Percentiles rank a stretch among this genome's conserved stretches.
Evolutionary conservation across 1,140 invertebrate genomes (phyloP).

Genomic region (Leptonema lineaticorne): DNA sequence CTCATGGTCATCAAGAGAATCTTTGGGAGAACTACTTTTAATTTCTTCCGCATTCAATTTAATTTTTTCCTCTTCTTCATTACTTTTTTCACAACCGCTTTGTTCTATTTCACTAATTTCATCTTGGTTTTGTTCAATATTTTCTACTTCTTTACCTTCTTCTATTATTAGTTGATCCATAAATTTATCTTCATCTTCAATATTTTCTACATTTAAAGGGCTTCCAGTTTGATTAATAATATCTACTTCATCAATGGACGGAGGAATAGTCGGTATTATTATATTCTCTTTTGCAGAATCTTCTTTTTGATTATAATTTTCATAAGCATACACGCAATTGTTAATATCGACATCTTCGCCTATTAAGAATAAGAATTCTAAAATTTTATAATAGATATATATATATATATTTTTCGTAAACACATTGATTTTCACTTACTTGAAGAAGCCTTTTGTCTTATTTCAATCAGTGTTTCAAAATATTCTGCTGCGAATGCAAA

Average conservation of each 20-base stretch:
- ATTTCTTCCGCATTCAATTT: background rate
- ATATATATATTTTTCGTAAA: background rate
- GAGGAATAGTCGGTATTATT: background rate
- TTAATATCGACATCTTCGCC: background rate
- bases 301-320: background rate
- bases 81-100: background rate
- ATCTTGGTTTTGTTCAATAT: background rate
- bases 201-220: slow-evolving; percentile 1
- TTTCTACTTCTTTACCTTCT: background rate
- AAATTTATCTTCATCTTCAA: background rate
- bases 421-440: background rate
- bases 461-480: slow-evolving; percentile 37
- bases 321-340: background rate
- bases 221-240: no score
- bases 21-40: background rate
- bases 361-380: background rate
- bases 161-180: background rate
- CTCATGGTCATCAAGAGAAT: background rate
- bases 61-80: background rate
- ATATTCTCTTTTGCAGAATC: background rate
- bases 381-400: background rate
- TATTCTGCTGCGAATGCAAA: slow-evolving; percentile 37
- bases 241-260: no score
- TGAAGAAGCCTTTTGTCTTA: slow-evolving; percentile 16
- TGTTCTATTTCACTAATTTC: slow-evolving; percentile 2